phyloP scores from a whole-genome alignment of 1,140 invertebrate genomes.

The Calycopis cecrops region DNA sequence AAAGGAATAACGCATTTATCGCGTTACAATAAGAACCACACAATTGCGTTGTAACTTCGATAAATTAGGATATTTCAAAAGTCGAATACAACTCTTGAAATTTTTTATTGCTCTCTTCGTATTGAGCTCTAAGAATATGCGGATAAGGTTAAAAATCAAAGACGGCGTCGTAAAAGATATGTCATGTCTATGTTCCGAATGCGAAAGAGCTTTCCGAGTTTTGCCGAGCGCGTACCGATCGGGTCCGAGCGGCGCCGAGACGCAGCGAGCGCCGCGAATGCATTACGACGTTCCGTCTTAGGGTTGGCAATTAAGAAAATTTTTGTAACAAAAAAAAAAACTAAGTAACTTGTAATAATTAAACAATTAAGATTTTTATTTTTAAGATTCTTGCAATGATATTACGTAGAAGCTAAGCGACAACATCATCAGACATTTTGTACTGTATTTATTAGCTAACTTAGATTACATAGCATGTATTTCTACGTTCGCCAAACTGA shows the following conservation, averaged over 20 bases:
- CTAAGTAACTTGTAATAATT: not conserved
- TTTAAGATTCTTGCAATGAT: no score
- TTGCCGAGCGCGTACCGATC: slow-evolving; percentile 67
- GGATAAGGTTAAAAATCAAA: slow-evolving; percentile 27
- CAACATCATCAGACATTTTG: no score
- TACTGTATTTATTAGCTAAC: no score
- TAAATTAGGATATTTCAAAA: slow-evolving; percentile 72
- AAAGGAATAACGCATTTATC: slow-evolving; percentile 32
- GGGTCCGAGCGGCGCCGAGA: slow-evolving; percentile 67
- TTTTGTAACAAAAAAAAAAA: not conserved
- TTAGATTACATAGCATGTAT: no score
- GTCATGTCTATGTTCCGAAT: slow-evolving; percentile 56
- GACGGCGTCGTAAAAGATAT: slow-evolving; percentile 40
- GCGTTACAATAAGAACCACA: slow-evolving; percentile 27
- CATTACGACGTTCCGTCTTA: slow-evolving; percentile 57
- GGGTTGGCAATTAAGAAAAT: slow-evolving; percentile 49
- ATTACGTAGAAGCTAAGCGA: no score
- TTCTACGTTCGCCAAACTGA: no score
- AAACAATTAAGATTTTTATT: no score
- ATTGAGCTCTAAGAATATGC: slow-evolving; percentile 17
- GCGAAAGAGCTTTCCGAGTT: slow-evolving; percentile 64
- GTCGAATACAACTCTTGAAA: slow-evolving; percentile 59
- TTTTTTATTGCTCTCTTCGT: slow-evolving; percentile 19
- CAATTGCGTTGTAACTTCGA: slow-evolving; percentile 29
- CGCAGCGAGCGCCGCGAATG: slow-evolving; percentile 61